Base-by-base conservation (phyloP, 2,888 invertebrate genomes). In the Cheilosia variabilis region DNA sequence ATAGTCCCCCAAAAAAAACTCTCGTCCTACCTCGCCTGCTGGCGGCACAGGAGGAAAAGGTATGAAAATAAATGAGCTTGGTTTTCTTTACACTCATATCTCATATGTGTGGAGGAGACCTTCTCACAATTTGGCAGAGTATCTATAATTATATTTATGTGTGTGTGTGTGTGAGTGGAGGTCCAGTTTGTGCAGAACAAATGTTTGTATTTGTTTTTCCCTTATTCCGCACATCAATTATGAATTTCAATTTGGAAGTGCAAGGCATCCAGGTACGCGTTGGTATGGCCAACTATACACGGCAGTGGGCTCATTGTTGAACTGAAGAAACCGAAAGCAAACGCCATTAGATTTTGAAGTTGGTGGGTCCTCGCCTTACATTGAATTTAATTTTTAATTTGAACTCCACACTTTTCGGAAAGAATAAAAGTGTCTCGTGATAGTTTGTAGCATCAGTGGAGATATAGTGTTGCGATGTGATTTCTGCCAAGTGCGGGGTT, bases 201-300 rank as follows among this genome's bases (percentile, higher is more conserved):
- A 34, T 55, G 37, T 50, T 52, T 57, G 47, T 57, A 24, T 58
- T 79, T 69, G 68, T n/a, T 17, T 65, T 58, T 41, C 10, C 31
- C 19, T 60, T 60, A 22, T 19, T 45, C 63, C 53, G 65, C 71
- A 80, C 65, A 84, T 84, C 65, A 75, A 84, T 84, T 84, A 84
- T 80, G 80, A 84, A 84, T 75, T 84, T 84, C 80, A 84, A 84
- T 84, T 80, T 80, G 80, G 66, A 24, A 79, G 53, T 37, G 66
- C 65, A 50, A 15, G 34, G 45, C 37, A 50, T 34, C 53, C 22
- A 53, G 52, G 7, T 9, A 31, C 31, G 27, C 31, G 31, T 19
- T 31, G 15, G 34, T 13, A 60, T 17, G 47, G 13, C 13, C 13
- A 37, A 37, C 37, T 4, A 4, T 13, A 37, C 13, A 19, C 53